Base-by-base conservation (phyloP, 2,113 vertebrate genomes). In the Cranoglanis bouderius region DNA sequence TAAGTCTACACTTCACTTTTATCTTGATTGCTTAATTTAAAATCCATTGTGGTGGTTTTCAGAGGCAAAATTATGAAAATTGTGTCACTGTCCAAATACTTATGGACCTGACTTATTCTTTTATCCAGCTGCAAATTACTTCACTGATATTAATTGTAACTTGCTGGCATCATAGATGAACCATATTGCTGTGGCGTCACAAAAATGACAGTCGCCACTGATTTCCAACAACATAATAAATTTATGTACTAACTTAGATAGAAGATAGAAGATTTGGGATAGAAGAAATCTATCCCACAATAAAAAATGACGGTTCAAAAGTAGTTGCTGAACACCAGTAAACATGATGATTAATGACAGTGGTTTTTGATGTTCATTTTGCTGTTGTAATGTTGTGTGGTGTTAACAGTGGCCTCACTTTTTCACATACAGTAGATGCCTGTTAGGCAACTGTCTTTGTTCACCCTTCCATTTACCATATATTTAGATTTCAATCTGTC, bases 401-500 rank as follows among this genome's bases (percentile, higher is more conserved):
- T 65, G 43, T 32, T 55, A 85, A 59, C 26, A 46, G 43, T 78
- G n/a, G 81, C 32, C 26, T 3, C 40, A 38, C 57, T 49, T 84
- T 85, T 78, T 87, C 74, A 85, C 85, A 85, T 5, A 63, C 57
- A 57, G 46, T 26, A n/a, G 18, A 55, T 87, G 81, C 43, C 46
- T 65, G 9, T 65, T 83, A 32, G 5, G 78, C 26, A 74, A 83
- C 43, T 38, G 32, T 61, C 35, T 77, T 87, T 80, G 85, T 84
- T 87, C 55, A 82, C 81, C 3, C 59, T 43, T 81, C 61, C 65
- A n/a, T 57, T 72, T 57, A 46, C 24, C 59, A 65, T 57, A 40
- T n/a, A 82, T 82, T 82, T 67, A 55, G 77, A 65, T 78, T 82
- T 75, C 70, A n/a, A 87, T 90, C 89, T 43, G 59, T 90, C 72